These are phyloP conservation scores for Pantherophis vulpinus DNA, from an alignment of 2,797 vertebrate species.

Conservation along the genomic window DNA sequence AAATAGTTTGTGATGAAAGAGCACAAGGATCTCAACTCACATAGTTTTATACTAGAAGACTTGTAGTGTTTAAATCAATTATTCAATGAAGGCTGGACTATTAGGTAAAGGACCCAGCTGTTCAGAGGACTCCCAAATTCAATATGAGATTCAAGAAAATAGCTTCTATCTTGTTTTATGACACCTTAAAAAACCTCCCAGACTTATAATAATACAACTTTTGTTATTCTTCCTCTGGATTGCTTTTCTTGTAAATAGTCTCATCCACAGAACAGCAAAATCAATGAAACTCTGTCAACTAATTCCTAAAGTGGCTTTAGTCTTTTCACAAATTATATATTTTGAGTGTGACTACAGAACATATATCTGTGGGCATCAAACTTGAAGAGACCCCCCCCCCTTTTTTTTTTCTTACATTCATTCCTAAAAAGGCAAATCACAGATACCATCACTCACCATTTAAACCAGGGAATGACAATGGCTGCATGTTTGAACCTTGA, in stretches of 20 bases:
- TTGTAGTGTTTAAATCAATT: not conserved
- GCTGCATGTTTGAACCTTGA: slow-evolving; percentile 34
- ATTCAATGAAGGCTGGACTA: not conserved
- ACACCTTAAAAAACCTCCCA: not conserved
- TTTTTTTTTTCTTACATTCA: not conserved
- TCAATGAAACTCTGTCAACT: not conserved
- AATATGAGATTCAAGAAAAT: not conserved
- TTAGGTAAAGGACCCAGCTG: not conserved
- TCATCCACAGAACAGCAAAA: not conserved
- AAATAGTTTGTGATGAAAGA: not conserved
- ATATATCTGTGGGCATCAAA: not conserved
- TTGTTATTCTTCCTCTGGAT: not conserved
- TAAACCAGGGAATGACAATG: slow-evolving; percentile 27
- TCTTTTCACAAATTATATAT: not conserved
- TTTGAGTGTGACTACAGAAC: not conserved
- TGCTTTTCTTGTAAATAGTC: not conserved
- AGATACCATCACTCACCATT: not conserved
- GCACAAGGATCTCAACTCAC: not conserved
- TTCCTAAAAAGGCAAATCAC: not conserved
- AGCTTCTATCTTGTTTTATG: not conserved
- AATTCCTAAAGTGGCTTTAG: not conserved
- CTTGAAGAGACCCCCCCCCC: too few species aligned
- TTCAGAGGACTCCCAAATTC: not conserved
- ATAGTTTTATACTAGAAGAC: not conserved
- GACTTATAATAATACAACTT: not conserved